Evolutionary conservation across 2,888 invertebrate species (phyloP).

Genomic region (Alviniconcha strummeri): DNA sequence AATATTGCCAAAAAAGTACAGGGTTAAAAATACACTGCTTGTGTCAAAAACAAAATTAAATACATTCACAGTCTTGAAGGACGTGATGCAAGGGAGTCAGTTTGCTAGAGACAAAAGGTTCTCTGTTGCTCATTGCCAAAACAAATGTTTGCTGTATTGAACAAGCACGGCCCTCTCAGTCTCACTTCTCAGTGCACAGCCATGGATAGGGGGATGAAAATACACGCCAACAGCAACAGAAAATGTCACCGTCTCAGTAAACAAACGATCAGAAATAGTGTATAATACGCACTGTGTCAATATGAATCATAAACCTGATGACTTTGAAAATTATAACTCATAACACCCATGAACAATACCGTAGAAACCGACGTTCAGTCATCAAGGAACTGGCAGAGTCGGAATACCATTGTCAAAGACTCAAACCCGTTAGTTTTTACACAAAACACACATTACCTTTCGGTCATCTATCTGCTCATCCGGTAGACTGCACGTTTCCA

Average conservation of each 20-base stretch:
- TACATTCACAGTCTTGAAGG: too few relatives aligned
- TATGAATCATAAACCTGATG: too few relatives aligned
- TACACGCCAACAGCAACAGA: not conserved
- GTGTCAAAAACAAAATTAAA: too few relatives aligned
- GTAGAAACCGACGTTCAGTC: not conserved
- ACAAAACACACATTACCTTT: constrained; percentile 52
- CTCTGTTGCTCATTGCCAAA: constrained; percentile 9
- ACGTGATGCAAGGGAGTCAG: not conserved
- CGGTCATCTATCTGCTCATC: constrained; percentile 65
- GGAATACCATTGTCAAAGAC: constrained; percentile 12
- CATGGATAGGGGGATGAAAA: not conserved
- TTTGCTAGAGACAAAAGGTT: not conserved
- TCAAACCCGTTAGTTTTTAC: not conserved
- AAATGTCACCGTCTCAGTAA: too few relatives aligned
- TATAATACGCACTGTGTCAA: too few relatives aligned
- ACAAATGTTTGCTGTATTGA: not conserved
- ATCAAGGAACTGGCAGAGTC: not conserved
- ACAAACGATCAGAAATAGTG: too few relatives aligned
- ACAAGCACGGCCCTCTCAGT: not conserved
- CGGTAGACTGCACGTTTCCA: constrained; percentile 67
- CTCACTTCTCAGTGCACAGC: not conserved
- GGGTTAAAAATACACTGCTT: too few relatives aligned
- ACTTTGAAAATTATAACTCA: too few relatives aligned
- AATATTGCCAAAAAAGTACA: too few relatives aligned
- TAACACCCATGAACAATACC: not conserved